Base-by-base conservation (phyloP, 30 jellyfish, hydroid and myxozoan species). In the Cassiopea xamachana region DNA sequence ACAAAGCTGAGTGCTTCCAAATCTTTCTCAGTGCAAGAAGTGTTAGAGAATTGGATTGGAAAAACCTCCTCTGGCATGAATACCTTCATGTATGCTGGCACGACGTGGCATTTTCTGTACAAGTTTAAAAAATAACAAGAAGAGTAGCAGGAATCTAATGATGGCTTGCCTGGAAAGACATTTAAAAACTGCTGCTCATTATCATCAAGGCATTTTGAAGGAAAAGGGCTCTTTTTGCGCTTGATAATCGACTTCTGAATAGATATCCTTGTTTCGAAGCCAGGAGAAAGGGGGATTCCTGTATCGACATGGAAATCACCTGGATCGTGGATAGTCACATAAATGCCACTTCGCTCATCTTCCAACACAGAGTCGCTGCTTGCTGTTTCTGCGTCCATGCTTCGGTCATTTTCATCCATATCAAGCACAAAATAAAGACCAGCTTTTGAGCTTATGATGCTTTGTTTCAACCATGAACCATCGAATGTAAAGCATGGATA, bases 401-500 rank as follows among this genome's bases (percentile, higher is more conserved):
- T 64, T 39, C 89, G 64, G 12, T 84, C 92, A 60, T 73, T 69
- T 72, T 84, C 92, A 62, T 84, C 79, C 13, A 46, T 69, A 60
- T 48, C 44, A 46, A 88, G 79, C 15, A 75, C 4, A 62, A 88
- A 48, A 5, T 60, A 60, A 2, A 88, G 78, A 45, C 95, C 95
- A 1, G 83, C 64, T 39, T 79, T 79, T 16, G 39, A 51, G 7
- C 87, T 69, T 59, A 4, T 78, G 15, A 69, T 2, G 47, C 17
- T 7, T 87, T 88, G 94, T 2, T n/a, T 62, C 18, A 88, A 71
- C 44, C 60, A 2, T 12, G 79, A 47, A 55, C 68, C 7, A 69
- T 88, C 69, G 18, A 88, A 58, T 44, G 90, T 88, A 19, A 88
- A 70, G 82, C 95, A 88, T 7, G 90, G 95, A 73, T 60, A 62